Percentiles rank a stretch among this genome's conserved stretches.
These are phyloP conservation scores for Acanthoscelides obtectus DNA, from an alignment of 2,888 invertebrate species.

Conservation along the genomic window DNA sequence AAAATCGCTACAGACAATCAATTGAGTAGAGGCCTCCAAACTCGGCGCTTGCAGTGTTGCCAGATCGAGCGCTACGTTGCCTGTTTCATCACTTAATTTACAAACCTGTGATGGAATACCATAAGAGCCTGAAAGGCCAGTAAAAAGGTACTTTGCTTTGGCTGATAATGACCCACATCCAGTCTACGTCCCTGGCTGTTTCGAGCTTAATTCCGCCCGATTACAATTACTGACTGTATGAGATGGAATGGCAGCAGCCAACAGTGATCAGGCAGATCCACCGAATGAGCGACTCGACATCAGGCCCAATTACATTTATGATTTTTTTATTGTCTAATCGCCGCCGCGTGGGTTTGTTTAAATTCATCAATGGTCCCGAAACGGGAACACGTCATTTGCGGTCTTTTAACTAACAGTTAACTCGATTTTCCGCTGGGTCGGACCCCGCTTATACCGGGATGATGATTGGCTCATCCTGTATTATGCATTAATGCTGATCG, in stretches of 20 bases:
- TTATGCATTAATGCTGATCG: background rate
- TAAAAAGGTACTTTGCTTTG: no score
- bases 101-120: no score
- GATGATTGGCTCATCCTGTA: constrained; percentile 33
- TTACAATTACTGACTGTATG: background rate
- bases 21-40: no score
- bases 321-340: constrained; percentile 36
- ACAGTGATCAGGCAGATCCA: background rate
- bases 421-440: constrained; percentile 27
- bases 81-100: no score
- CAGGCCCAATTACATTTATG: constrained; percentile 27
- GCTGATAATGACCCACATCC: background rate
- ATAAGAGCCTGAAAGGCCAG: no score
- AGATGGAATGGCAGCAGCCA: background rate
- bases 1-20: no score
- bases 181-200: background rate
- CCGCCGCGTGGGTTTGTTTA: constrained; percentile 35
- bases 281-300: background rate
- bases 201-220: background rate
- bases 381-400: constrained; percentile 38
- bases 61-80: no score
- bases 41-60: no score
- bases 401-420: constrained; percentile 30
- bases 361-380: constrained; percentile 34
- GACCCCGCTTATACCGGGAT: constrained; percentile 26